These are phyloP conservation scores for Galeruca laticollis DNA, from an alignment of 2,888 invertebrate genomes.

Conservation along the genomic window DNA sequence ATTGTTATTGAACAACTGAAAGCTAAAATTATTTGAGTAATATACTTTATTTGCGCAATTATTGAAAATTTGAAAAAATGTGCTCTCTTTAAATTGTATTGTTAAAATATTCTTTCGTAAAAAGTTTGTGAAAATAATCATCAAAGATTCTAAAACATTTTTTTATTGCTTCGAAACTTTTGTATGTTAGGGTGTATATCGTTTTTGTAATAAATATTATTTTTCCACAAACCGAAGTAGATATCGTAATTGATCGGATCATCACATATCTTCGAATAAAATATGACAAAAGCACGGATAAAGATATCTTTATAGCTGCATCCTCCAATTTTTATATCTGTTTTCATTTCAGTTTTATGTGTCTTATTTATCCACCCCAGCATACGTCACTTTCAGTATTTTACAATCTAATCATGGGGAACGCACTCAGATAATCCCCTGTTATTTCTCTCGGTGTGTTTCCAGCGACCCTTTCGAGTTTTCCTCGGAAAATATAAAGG, in stretches of 20 bases:
- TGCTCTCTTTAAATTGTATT: too few relatives aligned
- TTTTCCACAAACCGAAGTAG: background rate
- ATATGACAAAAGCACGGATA: slow-evolving; percentile 39
- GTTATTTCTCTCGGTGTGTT: slow-evolving; percentile 68
- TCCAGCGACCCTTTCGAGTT: slow-evolving; percentile 55
- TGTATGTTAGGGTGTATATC: too few relatives aligned
- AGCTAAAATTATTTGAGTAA: too few relatives aligned
- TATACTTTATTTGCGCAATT: too few relatives aligned
- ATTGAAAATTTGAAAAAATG: too few relatives aligned
- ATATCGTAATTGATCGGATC: slow-evolving; percentile 3
- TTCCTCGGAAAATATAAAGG: slow-evolving; percentile 25
- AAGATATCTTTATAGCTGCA: slow-evolving; percentile 63
- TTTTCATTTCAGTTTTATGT: slow-evolving; percentile 68
- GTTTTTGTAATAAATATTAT: background rate
- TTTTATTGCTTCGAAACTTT: too few relatives aligned
- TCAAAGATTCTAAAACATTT: too few relatives aligned
- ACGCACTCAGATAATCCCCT: slow-evolving; percentile 69
- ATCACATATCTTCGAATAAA: slow-evolving; percentile 40
- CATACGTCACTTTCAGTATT: slow-evolving; percentile 70
- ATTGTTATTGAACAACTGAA: too few relatives aligned
- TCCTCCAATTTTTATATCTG: slow-evolving; percentile 68
- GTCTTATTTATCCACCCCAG: slow-evolving; percentile 69
- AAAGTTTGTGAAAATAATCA: too few relatives aligned
- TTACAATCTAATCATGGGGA: slow-evolving; percentile 71
- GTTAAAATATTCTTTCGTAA: too few relatives aligned